Evolutionary conservation across 2,113 vertebrate genomes (phyloP).

Genomic region (Rhagologus leucostigma): DNA sequence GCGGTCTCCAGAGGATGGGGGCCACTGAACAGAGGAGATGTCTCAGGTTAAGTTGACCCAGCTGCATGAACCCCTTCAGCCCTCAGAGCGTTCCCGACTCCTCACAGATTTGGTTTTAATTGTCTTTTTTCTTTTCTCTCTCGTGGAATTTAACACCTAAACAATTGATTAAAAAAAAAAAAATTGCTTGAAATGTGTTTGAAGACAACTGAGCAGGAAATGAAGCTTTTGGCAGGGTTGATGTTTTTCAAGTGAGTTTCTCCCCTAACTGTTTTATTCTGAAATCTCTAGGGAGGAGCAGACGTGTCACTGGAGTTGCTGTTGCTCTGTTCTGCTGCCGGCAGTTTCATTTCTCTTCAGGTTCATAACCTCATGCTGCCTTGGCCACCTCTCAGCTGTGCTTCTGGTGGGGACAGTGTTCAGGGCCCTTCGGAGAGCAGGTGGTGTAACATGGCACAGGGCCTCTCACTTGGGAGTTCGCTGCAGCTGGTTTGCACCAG

Average conservation of each 20-base stretch:
- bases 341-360: not conserved
- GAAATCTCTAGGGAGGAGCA: not conserved
- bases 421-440: not conserved
- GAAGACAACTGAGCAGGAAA: not conserved
- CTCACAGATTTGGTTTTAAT: not conserved
- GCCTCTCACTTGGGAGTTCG: not conserved
- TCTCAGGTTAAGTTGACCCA: not conserved
- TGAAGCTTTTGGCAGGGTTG: not conserved
- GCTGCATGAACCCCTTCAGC: not conserved
- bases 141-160: not conserved
- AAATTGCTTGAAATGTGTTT: not conserved
- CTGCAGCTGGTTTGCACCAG: not conserved
- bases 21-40: accelerated
- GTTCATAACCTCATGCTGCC: not conserved
- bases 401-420: not conserved
- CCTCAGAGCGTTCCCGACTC: not conserved
- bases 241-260: not conserved
- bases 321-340: not conserved
- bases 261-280: not conserved
- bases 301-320: not conserved
- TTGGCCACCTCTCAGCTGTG: not conserved
- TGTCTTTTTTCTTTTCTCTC: not conserved
- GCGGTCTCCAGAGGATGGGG: not conserved
- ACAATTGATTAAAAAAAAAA: not conserved
- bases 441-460: not conserved